These are phyloP conservation scores for Cyclophora punctaria DNA, from an alignment of 2,888 invertebrate species.

Conservation along the genomic window DNA sequence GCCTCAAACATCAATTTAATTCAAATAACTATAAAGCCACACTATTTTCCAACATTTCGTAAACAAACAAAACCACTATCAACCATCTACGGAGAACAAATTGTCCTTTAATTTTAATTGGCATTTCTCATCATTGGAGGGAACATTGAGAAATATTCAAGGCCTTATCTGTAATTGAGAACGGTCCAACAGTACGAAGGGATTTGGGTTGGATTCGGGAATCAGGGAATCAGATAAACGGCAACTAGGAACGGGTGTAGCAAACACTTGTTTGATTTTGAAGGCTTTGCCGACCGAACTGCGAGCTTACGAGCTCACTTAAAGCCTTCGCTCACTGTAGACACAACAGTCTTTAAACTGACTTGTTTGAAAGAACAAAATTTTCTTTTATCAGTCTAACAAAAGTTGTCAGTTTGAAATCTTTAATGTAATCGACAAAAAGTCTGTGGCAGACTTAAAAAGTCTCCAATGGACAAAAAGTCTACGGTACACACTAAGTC, in stretches of 20 bases:
- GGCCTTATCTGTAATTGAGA: slow-evolving; percentile 38
- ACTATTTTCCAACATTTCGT: too few relatives aligned
- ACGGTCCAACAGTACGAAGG: slow-evolving; percentile 26
- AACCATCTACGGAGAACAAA: background rate
- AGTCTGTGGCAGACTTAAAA: too few relatives aligned
- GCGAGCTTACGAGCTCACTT: slow-evolving; percentile 39
- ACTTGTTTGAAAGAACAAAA: too few relatives aligned
- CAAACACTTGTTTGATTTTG: slow-evolving; percentile 54
- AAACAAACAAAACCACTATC: too few relatives aligned
- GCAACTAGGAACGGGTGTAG: slow-evolving; percentile 24
- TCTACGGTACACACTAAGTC: too few relatives aligned
- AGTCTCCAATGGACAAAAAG: too few relatives aligned
- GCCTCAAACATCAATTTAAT: too few relatives aligned
- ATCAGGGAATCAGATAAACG: slow-evolving; percentile 39
- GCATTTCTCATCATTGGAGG: slow-evolving; percentile 25
- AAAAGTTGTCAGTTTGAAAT: too few relatives aligned
- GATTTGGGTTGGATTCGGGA: slow-evolving; percentile 26
- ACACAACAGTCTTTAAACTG: too few relatives aligned
- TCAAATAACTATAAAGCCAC: too few relatives aligned
- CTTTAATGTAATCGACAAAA: too few relatives aligned
- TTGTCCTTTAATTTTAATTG: slow-evolving; percentile 19
- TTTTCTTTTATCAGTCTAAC: background rate
- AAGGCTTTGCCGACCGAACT: slow-evolving; percentile 31
- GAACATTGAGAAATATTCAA: slow-evolving; percentile 28
- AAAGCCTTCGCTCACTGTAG: slow-evolving; percentile 13